These are phyloP conservation scores for Bryconaethiops microstoma DNA, from an alignment of 2,797 vertebrate species.

Conservation along the genomic window DNA sequence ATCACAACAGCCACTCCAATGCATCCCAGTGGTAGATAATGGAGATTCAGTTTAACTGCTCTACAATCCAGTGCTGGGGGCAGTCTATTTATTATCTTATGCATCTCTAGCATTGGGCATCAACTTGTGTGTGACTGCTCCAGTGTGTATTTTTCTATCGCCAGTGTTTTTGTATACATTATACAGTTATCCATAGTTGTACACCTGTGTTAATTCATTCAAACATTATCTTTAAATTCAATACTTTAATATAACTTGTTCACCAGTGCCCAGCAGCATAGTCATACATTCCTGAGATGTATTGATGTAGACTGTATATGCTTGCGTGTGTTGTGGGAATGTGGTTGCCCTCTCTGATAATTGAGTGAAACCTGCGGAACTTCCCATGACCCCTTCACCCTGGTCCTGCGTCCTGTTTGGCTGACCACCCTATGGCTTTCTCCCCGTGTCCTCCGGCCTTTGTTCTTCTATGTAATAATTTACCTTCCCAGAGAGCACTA, in stretches of 20 bases:
- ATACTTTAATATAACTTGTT: too few species aligned
- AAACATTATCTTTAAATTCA: too few species aligned
- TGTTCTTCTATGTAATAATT: constrained; percentile 29
- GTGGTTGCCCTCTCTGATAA: neutral
- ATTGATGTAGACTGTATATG: neutral
- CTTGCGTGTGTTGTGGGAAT: neutral
- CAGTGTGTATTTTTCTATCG: neutral
- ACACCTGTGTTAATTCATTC: too few species aligned
- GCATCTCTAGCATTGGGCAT: neutral
- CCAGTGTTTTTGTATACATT: neutral
- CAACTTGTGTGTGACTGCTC: neutral
- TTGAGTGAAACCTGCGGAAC: constrained; percentile 39
- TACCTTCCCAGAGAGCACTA: neutral
- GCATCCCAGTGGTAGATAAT: neutral
- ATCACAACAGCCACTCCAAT: neutral
- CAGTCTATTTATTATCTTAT: neutral
- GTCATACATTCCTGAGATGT: neutral
- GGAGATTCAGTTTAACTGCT: neutral
- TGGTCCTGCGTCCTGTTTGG: constrained; percentile 50
- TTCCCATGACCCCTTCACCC: constrained; percentile 37
- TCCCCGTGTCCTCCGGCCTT: constrained; percentile 12
- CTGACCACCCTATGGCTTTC: constrained; percentile 22
- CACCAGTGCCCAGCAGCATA: neutral
- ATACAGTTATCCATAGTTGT: neutral
- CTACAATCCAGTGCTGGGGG: neutral